These are phyloP conservation scores for Latrodectus geometricus DNA, from an alignment of 1,140 invertebrate species.

Conservation along the genomic window DNA sequence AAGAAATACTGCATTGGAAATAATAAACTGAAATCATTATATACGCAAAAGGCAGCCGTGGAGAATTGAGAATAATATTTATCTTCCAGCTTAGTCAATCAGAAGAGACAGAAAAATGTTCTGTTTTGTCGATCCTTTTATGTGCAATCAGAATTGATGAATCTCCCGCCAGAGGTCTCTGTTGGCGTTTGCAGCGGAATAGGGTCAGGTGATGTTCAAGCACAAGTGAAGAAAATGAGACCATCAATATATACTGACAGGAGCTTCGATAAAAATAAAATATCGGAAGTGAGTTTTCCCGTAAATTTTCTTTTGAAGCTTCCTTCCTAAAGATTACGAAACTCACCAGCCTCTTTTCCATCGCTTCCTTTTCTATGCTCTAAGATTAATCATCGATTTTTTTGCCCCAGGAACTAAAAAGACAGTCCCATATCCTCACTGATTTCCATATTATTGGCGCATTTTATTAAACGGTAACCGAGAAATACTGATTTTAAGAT, in stretches of 20 bases:
- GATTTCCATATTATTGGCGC: slow-evolving; percentile 26
- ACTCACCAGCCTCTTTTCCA: neutral
- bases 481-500: neutral
- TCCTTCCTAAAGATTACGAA: slow-evolving; percentile 17
- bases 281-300: slow-evolving; percentile 6
- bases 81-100: too few species aligned
- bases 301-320: slow-evolving; percentile 44
- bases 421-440: neutral
- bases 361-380: slow-evolving; percentile 12
- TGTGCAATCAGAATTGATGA: slow-evolving; percentile 29
- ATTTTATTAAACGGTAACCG: slow-evolving; percentile 2
- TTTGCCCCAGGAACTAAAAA: slow-evolving; percentile 3
- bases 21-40: too few species aligned
- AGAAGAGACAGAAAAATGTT: too few species aligned
- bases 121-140: neutral
- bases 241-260: slow-evolving; percentile 35
- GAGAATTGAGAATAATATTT: too few species aligned
- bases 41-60: too few species aligned
- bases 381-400: slow-evolving; percentile 59
- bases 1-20: too few species aligned
- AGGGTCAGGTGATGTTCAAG: slow-evolving; percentile 52
- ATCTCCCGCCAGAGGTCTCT: slow-evolving; percentile 46
- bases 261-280: neutral
- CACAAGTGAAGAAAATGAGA: slow-evolving; percentile 33
- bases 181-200: slow-evolving; percentile 23